Evolutionary conservation across 2,888 invertebrate species (phyloP).

Genomic region (Ptilodon capucinus): DNA sequence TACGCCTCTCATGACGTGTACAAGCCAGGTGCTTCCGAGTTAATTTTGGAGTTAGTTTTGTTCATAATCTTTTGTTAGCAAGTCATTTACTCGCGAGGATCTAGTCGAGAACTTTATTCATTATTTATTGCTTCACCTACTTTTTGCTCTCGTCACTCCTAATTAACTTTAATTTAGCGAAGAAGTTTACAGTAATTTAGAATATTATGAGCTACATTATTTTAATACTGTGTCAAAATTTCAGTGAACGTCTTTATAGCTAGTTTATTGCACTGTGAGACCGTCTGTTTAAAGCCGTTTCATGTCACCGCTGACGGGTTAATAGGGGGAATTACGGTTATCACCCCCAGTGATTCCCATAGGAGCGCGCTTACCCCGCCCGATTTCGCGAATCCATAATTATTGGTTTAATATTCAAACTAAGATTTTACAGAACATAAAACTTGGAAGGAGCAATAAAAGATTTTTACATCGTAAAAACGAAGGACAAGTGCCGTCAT

Average conservation of each 20-base stretch:
- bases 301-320: constrained; percentile 30
- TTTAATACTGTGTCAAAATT: constrained; percentile 11
- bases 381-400: constrained; percentile 32
- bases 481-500: constrained; percentile 57
- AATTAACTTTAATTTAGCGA: constrained; percentile 7
- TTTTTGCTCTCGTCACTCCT: constrained; percentile 4
- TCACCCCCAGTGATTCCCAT: constrained; percentile 13
- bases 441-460: constrained; percentile 50
- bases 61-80: constrained; percentile 31
- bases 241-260: constrained; percentile 10
- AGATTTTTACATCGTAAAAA: constrained; percentile 60
- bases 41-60: constrained; percentile 39
- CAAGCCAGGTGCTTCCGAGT: constrained; percentile 43
- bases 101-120: constrained; percentile 24
- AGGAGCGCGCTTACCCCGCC: constrained; percentile 10
- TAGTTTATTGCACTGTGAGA: constrained; percentile 14
- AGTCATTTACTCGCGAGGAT: constrained; percentile 33
- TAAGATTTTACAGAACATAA: constrained; percentile 45
- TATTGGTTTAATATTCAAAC: constrained; percentile 43
- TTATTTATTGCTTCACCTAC: constrained; percentile 23
- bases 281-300: constrained; percentile 23
- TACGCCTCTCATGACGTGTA: constrained; percentile 39
- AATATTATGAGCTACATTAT: constrained; percentile 7
- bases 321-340: constrained; percentile 25
- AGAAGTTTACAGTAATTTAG: constrained; percentile 1